These are phyloP conservation scores for Tetraodon nigroviridis DNA, from an alignment of 2,113 vertebrate species.

Conservation along the genomic window DNA sequence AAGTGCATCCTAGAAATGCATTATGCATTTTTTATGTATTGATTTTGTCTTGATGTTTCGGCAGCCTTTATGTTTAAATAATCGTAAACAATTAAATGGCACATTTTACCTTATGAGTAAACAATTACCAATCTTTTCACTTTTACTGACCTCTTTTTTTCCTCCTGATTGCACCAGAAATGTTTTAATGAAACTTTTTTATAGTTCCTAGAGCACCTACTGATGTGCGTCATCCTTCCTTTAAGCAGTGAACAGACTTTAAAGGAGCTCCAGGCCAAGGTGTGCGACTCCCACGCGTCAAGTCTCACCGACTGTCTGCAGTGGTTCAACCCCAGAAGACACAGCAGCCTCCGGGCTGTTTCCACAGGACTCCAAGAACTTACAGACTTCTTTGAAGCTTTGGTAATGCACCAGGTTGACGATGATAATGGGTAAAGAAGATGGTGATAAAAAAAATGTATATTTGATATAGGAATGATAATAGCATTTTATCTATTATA, in stretches of 20 bases:
- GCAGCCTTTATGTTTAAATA: no score
- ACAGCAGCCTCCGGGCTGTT: slow-evolving; percentile 62
- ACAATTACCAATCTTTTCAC: background rate
- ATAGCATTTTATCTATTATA: background rate
- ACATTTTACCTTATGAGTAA: background rate
- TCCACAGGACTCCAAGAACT: slow-evolving; percentile 76
- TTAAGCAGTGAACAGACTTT: slow-evolving; percentile 84
- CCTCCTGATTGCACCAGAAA: background rate
- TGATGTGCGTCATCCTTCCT: slow-evolving; percentile 5
- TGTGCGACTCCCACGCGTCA: slow-evolving; percentile 71
- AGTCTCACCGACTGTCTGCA: slow-evolving; percentile 79
- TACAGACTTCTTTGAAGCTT: slow-evolving; percentile 81
- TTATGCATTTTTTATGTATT: no score
- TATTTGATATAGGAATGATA: background rate
- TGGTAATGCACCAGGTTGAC: slow-evolving; percentile 76
- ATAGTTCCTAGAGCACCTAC: background rate
- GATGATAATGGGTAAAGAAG: background rate
- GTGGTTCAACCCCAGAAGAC: slow-evolving; percentile 76
- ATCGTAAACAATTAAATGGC: background rate
- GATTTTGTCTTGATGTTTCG: no score
- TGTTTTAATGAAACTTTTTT: no score
- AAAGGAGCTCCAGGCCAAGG: slow-evolving; percentile 80
- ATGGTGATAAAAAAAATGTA: background rate
- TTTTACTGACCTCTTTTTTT: background rate
- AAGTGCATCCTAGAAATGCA: no score